phyloP scores from a whole-genome alignment of 2,888 invertebrate species.

The Argyresthia albistria region DNA sequence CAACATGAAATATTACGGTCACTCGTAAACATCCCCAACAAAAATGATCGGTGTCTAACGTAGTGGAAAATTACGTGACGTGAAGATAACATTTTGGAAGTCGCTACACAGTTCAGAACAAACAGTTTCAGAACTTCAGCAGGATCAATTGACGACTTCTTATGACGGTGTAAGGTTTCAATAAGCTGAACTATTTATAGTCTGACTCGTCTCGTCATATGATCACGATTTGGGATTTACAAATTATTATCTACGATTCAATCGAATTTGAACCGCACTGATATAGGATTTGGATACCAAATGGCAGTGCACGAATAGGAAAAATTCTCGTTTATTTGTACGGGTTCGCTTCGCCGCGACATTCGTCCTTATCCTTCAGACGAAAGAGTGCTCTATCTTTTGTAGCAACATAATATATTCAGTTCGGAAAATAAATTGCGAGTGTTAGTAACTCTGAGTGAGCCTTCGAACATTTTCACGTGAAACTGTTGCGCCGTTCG shows the following conservation, averaged over 20 bases:
- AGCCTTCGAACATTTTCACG: conserved; percentile 69
- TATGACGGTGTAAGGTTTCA: conserved; percentile 61
- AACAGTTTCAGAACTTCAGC: conserved; percentile 37
- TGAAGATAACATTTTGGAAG: conserved; percentile 22
- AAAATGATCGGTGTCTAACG: neutral
- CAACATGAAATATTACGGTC: neutral
- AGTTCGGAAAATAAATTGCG: conserved; percentile 71
- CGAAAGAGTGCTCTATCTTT: conserved; percentile 45
- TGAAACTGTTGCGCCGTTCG: conserved; percentile 65
- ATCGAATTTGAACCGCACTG: conserved; percentile 28
- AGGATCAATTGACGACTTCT: conserved; percentile 49
- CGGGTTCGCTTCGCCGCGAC: conserved; percentile 32
- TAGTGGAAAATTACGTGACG: neutral
- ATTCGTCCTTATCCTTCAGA: conserved; percentile 35
- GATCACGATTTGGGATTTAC: conserved; percentile 58
- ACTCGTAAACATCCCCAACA: neutral
- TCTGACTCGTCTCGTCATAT: conserved; percentile 38
- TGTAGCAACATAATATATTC: conserved; percentile 58
- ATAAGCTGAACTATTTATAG: conserved; percentile 58
- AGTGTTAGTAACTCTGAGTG: conserved; percentile 70
- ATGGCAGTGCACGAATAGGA: conserved; percentile 20
- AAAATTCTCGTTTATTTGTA: conserved; percentile 50
- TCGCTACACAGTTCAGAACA: conserved; percentile 34
- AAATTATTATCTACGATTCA: conserved; percentile 21
- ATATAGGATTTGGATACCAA: conserved; percentile 30